Percentiles rank a stretch among this genome's conserved stretches.
These are phyloP conservation scores for Allygus modestus DNA, from an alignment of 2,888 invertebrate species.

Conservation along the genomic window DNA sequence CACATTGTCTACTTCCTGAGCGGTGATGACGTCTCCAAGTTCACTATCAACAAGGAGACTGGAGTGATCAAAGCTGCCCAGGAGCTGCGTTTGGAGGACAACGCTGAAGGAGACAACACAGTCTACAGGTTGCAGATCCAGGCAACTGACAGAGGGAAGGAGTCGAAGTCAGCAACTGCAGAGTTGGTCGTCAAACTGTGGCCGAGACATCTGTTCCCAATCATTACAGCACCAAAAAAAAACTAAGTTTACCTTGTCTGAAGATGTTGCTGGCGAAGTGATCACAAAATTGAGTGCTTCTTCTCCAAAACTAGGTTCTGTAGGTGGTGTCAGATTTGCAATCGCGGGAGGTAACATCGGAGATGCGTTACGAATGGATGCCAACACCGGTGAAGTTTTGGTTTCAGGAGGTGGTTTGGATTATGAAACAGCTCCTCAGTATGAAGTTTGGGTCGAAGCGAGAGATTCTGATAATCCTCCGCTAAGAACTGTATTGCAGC, in stretches of 20 bases:
- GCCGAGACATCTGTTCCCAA: constrained; percentile 88
- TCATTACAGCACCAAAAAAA: constrained; percentile 84
- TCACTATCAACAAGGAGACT: constrained; percentile 86
- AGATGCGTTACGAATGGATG: constrained; percentile 89
- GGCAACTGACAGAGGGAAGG: constrained; percentile 88
- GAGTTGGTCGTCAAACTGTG: constrained; percentile 87
- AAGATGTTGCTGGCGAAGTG: constrained; percentile 87
- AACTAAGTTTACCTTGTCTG: constrained; percentile 86
- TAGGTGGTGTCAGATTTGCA: constrained; percentile 85
- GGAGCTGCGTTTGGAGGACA: constrained; percentile 79
- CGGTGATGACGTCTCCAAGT: constrained; percentile 87
- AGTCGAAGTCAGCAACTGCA: constrained; percentile 84
- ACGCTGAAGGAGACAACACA: constrained; percentile 73
- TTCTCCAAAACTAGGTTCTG: constrained; percentile 87
- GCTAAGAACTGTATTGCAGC: constrained; percentile 86
- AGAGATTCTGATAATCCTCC: constrained; percentile 90
- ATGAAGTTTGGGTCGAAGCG: constrained; percentile 96
- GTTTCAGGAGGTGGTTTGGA: constrained; percentile 89
- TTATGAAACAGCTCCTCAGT: constrained; percentile 88
- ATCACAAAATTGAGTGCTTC: constrained; percentile 88
- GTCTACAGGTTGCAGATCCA: constrained; percentile 84
- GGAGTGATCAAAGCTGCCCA: constrained; percentile 91
- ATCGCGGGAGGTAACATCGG: constrained; percentile 97
- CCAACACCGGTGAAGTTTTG: constrained; percentile 87
- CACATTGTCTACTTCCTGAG: constrained; percentile 87